Conservation (phyloP, 2,888 invertebrate genomes). For the Zygogramma bicolorata region DNA sequence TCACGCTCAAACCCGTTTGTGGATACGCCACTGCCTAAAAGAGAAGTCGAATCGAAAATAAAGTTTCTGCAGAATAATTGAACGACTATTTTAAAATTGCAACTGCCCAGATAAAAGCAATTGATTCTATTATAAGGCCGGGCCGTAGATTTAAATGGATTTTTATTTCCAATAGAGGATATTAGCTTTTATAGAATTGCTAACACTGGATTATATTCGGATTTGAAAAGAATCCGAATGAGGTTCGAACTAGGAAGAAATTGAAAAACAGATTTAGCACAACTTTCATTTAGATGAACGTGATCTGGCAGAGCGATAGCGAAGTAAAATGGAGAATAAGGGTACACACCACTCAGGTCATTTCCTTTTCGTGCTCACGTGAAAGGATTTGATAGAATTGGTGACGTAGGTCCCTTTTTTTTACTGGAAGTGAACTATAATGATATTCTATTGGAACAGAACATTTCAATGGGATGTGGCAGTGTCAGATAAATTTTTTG, state of each 20-base stretch:
- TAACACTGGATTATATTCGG: slow-evolving; percentile 31
- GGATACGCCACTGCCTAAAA: slow-evolving; percentile 7
- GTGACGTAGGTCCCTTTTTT: too few species aligned
- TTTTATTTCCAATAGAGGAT: slow-evolving; percentile 37
- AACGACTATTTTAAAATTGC: slow-evolving; percentile 39
- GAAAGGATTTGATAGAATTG: background rate
- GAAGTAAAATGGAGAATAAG: background rate
- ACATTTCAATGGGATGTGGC: too few species aligned
- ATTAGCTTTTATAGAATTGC: slow-evolving; percentile 34
- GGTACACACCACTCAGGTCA: background rate
- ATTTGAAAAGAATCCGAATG: slow-evolving; percentile 29
- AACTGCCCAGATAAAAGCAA: slow-evolving; percentile 38
- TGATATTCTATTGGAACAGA: too few species aligned
- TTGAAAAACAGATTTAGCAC: slow-evolving; percentile 19
- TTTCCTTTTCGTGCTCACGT: background rate
- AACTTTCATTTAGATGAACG: background rate
- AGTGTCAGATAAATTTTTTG: too few species aligned
- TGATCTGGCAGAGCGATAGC: background rate
- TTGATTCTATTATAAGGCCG: slow-evolving; percentile 36
- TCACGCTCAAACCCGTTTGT: background rate
- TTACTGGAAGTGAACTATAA: too few species aligned
- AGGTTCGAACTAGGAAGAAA: slow-evolving; percentile 17
- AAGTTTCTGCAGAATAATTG: slow-evolving; percentile 36
- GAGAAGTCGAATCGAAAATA: slow-evolving; percentile 19
- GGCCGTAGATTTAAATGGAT: slow-evolving; percentile 32